phyloP scores from a whole-genome alignment of 2,797 vertebrate species.

The Notolepis coatsorum region DNA sequence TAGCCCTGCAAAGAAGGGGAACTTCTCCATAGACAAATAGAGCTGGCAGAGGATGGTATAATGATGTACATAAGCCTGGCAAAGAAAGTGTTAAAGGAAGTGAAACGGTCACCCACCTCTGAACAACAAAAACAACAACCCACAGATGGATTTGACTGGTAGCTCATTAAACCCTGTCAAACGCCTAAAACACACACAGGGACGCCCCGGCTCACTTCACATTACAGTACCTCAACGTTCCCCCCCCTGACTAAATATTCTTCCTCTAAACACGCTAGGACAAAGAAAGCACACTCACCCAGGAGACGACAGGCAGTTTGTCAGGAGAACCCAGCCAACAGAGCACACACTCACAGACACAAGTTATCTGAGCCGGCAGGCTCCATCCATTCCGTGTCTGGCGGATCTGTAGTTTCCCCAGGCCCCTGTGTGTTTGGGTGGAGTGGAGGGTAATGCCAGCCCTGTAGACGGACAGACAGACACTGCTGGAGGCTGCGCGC shows the following conservation, averaged over 20 bases:
- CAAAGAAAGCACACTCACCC: slow-evolving; percentile 49
- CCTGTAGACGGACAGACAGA: slow-evolving; percentile 28
- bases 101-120: slow-evolving; percentile 5
- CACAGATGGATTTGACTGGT: slow-evolving; percentile 5
- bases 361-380: slow-evolving; percentile 9
- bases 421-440: background rate
- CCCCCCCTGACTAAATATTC: slow-evolving; percentile 34
- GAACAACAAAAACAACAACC: slow-evolving; percentile 12
- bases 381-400: slow-evolving; percentile 19
- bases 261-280: slow-evolving; percentile 17
- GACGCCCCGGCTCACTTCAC: slow-evolving; percentile 6
- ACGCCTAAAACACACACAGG: slow-evolving; percentile 7
- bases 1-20: too few relatives aligned
- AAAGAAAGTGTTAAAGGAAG: too few relatives aligned
- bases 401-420: slow-evolving; percentile 32
- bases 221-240: slow-evolving; percentile 44
- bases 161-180: slow-evolving; percentile 41
- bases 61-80: too few relatives aligned
- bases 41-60: too few relatives aligned
- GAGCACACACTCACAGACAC: slow-evolving; percentile 2
- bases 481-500: slow-evolving; percentile 45
- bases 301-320: slow-evolving; percentile 22
- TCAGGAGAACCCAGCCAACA: slow-evolving; percentile 13
- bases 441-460: slow-evolving; percentile 24
- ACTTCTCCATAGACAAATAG: too few relatives aligned